A percentile compares a stretch with the other conserved stretches of the same genome.
Evolutionary conservation across 2,113 vertebrate genomes (phyloP).

Genomic region (Etheostoma cragini): DNA sequence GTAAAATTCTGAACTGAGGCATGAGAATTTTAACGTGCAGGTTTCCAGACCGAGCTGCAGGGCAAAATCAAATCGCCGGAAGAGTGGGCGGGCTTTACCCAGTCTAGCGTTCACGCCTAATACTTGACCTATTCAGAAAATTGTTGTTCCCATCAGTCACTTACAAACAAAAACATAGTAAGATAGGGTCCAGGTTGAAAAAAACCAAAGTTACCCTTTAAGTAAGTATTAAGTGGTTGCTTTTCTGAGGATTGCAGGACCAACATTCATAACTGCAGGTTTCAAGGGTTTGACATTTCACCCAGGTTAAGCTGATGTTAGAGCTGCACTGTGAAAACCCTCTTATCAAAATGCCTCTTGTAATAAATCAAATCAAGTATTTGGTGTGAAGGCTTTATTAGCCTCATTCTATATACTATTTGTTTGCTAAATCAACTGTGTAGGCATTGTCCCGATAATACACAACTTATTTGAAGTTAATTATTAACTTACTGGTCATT

Average conservation of each 20-base stretch:
- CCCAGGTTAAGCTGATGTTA: not conserved
- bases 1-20: too few species aligned
- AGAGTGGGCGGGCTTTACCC: too few species aligned
- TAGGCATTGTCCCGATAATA: not conserved
- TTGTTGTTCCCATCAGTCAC: too few species aligned
- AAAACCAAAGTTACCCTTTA: too few species aligned
- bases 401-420: not conserved
- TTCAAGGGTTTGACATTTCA: not conserved
- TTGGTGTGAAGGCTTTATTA: not conserved
- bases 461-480: not conserved
- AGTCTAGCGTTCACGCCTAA: too few species aligned
- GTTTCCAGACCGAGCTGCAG: too few species aligned
- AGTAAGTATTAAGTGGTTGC: not conserved
- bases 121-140: too few species aligned
- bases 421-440: not conserved
- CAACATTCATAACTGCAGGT: not conserved
- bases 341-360: not conserved
- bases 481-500: slow-evolving; percentile 1
- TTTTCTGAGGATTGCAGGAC: not conserved
- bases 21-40: too few species aligned
- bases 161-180: too few species aligned
- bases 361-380: not conserved
- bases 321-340: not conserved
- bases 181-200: too few species aligned
- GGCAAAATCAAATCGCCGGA: too few species aligned